phyloP scores from a whole-genome alignment of 2,888 invertebrate species.

The Lasioglossum zephyrum region DNA sequence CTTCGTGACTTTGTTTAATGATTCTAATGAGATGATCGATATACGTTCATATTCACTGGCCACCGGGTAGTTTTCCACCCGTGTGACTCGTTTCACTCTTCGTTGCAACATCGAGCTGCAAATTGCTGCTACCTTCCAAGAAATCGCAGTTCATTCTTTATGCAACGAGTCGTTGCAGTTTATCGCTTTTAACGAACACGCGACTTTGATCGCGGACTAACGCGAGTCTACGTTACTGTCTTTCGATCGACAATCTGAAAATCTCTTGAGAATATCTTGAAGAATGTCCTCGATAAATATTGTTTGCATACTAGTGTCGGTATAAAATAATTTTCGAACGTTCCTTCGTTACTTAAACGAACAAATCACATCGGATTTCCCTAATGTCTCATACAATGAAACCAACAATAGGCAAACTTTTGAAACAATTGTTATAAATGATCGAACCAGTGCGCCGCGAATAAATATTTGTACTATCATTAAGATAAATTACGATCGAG shows the following conservation, averaged over 20 bases:
- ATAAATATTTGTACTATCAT: too few relatives aligned
- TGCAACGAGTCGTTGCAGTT: not conserved
- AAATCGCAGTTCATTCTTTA: not conserved
- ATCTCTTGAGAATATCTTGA: too few relatives aligned
- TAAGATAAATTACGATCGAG: too few relatives aligned
- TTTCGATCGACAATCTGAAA: not conserved
- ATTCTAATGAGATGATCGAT: constrained; percentile 22
- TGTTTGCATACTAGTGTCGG: not conserved
- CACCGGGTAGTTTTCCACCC: not conserved
- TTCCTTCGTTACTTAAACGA: not conserved
- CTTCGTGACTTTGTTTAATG: not conserved
- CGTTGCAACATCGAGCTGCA: not conserved
- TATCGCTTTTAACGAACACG: not conserved
- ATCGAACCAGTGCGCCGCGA: too few relatives aligned
- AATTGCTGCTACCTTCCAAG: not conserved
- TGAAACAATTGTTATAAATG: not conserved
- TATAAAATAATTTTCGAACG: not conserved
- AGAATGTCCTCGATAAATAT: too few relatives aligned
- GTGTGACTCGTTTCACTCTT: not conserved
- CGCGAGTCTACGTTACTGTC: not conserved
- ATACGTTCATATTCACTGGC: constrained; percentile 3
- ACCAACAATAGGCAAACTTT: not conserved
- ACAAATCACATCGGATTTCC: not conserved
- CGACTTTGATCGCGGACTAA: not conserved
- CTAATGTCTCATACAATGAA: not conserved